phyloP scores from a whole-genome alignment of 2,113 vertebrate species.

The Coptodon rendalli region DNA sequence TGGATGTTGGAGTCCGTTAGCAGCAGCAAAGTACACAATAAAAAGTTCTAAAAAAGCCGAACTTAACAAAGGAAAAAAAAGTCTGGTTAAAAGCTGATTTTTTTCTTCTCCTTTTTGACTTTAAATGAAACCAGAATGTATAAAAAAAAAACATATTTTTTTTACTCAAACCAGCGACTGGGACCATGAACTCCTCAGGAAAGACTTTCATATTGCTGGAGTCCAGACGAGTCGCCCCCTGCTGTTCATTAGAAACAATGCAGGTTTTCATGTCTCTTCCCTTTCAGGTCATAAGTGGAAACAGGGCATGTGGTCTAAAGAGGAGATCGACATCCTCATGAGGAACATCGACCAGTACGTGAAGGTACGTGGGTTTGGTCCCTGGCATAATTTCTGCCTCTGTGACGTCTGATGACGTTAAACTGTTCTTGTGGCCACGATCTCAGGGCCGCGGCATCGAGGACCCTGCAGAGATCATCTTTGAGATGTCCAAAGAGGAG shows the following conservation, averaged over 20 bases:
- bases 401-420: background rate
- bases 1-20: background rate
- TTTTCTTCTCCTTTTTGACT: background rate
- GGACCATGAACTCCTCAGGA: background rate
- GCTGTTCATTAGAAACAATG: background rate
- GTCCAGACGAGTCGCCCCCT: background rate
- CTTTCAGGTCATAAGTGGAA: slow-evolving; percentile 95
- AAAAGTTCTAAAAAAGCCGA: background rate
- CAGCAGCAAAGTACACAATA: background rate
- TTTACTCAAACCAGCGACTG: background rate
- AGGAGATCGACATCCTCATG: slow-evolving; percentile 97
- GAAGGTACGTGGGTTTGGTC: slow-evolving; percentile 77
- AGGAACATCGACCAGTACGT: slow-evolving; percentile 94
- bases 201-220: background rate
- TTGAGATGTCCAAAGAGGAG: slow-evolving; percentile 99
- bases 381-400: background rate
- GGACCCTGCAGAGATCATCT: slow-evolving; percentile 97
- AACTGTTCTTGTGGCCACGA: background rate
- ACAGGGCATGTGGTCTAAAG: slow-evolving; percentile 99
- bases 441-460: slow-evolving; percentile 89
- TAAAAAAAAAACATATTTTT: background rate
- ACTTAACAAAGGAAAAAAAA: background rate
- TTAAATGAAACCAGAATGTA: background rate
- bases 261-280: background rate
- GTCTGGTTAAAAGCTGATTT: background rate